Evolutionary conservation across 2,113 vertebrate genomes (phyloP).

Genomic region (Naja naja): DNA sequence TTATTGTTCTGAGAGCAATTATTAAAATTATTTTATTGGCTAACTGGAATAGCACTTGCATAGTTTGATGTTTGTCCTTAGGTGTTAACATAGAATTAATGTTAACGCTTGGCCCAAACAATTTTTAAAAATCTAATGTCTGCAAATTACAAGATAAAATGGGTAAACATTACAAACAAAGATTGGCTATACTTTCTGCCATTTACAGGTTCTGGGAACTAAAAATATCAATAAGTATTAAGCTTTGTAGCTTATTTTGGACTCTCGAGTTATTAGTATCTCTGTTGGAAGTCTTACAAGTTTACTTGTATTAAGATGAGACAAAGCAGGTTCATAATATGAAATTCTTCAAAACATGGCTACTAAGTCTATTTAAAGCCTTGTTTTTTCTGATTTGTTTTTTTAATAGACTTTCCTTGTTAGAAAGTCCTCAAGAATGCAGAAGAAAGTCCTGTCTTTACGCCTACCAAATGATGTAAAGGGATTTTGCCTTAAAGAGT

Average conservation of each 20-base stretch:
- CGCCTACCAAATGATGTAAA: slow-evolving; percentile 68
- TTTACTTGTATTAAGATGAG: neutral
- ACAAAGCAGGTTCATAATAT: neutral
- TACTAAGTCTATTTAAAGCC: neutral
- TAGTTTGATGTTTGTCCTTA: neutral
- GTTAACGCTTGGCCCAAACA: neutral
- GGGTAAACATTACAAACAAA: neutral
- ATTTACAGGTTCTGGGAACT: neutral
- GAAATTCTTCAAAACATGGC: neutral
- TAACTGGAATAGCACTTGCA: neutral
- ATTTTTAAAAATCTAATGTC: neutral
- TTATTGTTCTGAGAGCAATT: neutral
- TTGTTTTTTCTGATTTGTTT: slow-evolving; percentile 14
- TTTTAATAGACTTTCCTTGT: slow-evolving; percentile 85
- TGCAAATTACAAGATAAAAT: neutral
- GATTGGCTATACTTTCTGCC: neutral
- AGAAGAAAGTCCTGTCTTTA: slow-evolving; percentile 88
- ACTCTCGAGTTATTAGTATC: neutral
- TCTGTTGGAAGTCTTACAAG: neutral
- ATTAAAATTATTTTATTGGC: neutral
- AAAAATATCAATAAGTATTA: neutral
- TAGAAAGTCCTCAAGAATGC: slow-evolving; percentile 79
- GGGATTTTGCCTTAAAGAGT: slow-evolving; percentile 76
- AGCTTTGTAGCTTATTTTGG: neutral
- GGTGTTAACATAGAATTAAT: neutral